phyloP scores from a whole-genome alignment of 2,888 invertebrate species.

The Ochlodes sylvanus region DNA sequence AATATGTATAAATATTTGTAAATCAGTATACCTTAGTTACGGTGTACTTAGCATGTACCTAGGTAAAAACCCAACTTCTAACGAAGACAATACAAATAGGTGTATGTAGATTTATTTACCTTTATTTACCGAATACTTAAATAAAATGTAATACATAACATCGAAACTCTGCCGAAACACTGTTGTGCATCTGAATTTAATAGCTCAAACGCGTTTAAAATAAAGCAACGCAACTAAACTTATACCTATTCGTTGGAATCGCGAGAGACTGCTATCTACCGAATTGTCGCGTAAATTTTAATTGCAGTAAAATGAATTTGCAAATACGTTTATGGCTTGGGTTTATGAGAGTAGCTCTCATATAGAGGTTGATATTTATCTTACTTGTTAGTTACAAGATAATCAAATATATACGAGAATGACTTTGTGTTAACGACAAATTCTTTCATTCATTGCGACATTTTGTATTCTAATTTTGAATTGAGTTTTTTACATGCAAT shows the following conservation, averaged over 20 bases:
- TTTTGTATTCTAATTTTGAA: too few relatives aligned
- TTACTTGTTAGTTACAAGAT: background rate
- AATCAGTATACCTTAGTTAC: too few relatives aligned
- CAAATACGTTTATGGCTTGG: background rate
- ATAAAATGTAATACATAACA: background rate
- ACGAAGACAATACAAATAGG: too few relatives aligned
- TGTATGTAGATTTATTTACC: too few relatives aligned
- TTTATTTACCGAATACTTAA: too few relatives aligned
- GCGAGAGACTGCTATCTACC: background rate
- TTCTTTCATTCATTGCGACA: too few relatives aligned
- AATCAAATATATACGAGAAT: background rate
- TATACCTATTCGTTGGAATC: slow-evolving; percentile 1
- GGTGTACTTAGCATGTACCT: too few relatives aligned
- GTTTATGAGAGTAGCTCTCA: background rate
- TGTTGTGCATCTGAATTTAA: background rate
- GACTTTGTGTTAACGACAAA: background rate
- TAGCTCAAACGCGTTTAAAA: background rate
- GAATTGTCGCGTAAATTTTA: background rate
- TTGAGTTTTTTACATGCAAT: too few relatives aligned
- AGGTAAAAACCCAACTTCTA: too few relatives aligned
- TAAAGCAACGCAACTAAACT: background rate
- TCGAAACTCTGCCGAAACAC: background rate
- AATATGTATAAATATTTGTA: too few relatives aligned
- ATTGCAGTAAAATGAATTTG: slow-evolving; percentile 1
- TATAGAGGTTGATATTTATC: background rate